A percentile compares a stretch with the other conserved stretches of the same genome.
Conservation (phyloP, 2,113 vertebrate species). For the Boleophthalmus pectinirostris region DNA sequence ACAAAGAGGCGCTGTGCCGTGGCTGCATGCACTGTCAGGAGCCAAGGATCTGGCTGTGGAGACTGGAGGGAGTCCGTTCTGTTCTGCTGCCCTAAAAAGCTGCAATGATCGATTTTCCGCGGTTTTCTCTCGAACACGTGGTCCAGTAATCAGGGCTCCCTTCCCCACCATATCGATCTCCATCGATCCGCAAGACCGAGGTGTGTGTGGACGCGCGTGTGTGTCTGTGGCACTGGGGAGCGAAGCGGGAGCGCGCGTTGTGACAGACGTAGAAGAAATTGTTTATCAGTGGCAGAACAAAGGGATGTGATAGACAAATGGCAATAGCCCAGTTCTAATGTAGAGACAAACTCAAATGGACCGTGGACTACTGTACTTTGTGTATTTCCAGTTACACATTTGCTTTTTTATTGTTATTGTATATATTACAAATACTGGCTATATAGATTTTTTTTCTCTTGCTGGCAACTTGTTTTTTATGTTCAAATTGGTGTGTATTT, state of each 20-base stretch:
- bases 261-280: conserved; percentile 70
- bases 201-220: conserved; percentile 48
- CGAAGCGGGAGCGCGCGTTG: conserved; percentile 57
- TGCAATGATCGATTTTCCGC: conserved; percentile 86
- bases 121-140: conserved; percentile 84
- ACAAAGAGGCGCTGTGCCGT: conserved; percentile 49
- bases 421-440: background rate
- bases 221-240: conserved; percentile 23
- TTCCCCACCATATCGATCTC: conserved; percentile 81
- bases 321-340: conserved; percentile 17
- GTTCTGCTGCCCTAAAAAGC: conserved; percentile 84
- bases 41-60: conserved; percentile 60
- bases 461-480: background rate
- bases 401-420: background rate
- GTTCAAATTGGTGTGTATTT: background rate
- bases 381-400: background rate
- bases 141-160: conserved; percentile 85
- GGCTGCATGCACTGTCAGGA: conserved; percentile 61
- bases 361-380: background rate
- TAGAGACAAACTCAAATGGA: background rate
- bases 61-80: conserved; percentile 75
- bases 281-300: conserved; percentile 70
- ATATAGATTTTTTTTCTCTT: background rate
- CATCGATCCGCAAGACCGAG: conserved; percentile 76
- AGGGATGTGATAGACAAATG: conserved; percentile 47